Evolutionary conservation across 2,888 invertebrate species (phyloP).

Genomic region (Micoletzkya japonica): DNA sequence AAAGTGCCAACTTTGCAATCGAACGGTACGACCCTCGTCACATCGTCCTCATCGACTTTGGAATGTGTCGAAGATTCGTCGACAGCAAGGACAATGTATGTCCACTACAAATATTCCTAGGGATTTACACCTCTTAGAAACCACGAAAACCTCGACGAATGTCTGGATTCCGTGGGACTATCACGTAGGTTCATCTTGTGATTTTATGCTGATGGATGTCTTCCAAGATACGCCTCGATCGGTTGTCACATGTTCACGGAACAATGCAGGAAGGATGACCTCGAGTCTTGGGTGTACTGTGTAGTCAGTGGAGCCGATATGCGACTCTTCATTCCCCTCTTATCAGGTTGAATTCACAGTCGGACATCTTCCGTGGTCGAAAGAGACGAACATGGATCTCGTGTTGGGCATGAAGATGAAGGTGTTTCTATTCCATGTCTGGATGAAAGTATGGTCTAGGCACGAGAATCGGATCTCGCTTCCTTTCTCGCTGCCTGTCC

Average conservation of each 20-base stretch:
- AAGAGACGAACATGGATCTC: constrained; percentile 35
- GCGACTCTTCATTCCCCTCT: constrained; percentile 17
- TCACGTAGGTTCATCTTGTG: background rate
- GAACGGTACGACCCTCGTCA: constrained; percentile 29
- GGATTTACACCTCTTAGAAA: background rate
- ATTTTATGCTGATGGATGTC: background rate
- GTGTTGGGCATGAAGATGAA: constrained; percentile 34
- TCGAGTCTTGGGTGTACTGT: constrained; percentile 52
- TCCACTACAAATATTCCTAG: background rate
- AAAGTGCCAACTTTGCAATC: constrained; percentile 38
- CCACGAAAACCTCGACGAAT: constrained; percentile 35
- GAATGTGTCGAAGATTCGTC: constrained; percentile 35
- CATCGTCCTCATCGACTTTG: constrained; percentile 41
- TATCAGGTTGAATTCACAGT: constrained; percentile 47
- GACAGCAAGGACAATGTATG: constrained; percentile 17
- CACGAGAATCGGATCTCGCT: constrained; percentile 1
- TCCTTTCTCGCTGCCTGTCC: constrained; percentile 40
- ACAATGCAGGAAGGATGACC: constrained; percentile 50
- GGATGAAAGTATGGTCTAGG: background rate
- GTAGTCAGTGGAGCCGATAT: background rate
- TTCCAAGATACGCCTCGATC: constrained; percentile 35
- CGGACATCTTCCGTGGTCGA: constrained; percentile 52
- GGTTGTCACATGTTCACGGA: constrained; percentile 46
- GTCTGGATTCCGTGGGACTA: constrained; percentile 42
- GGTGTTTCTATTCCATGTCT: constrained; percentile 2